Percentiles rank a stretch among this genome's conserved stretches.
Evolutionary conservation across 2,797 vertebrate species (phyloP).

Genomic region (Anguilla pacifica): DNA sequence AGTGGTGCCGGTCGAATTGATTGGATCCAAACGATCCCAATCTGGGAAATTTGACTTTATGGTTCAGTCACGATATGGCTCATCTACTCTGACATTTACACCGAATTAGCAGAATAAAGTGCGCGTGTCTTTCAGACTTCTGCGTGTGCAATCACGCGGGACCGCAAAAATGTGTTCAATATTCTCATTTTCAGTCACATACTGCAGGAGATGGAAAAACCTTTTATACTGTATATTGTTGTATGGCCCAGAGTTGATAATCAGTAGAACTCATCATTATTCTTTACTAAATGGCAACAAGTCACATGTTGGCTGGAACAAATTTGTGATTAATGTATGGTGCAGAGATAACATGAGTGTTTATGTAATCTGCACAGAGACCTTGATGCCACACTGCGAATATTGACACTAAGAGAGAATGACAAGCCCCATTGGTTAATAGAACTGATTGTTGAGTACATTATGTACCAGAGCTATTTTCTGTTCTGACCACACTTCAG

Average conservation of each 20-base stretch:
- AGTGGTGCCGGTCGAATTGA: conserved; percentile 58
- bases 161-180: conserved; percentile 29
- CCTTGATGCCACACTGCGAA: not conserved
- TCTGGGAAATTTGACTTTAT: conserved; percentile 72
- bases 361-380: not conserved
- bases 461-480: not conserved
- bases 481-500: not conserved
- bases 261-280: not conserved
- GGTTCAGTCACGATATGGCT: conserved; percentile 42
- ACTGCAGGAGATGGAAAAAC: too few relatives aligned
- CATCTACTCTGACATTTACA: conserved; percentile 70
- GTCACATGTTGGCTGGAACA: not conserved
- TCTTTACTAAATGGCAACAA: not conserved
- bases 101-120: conserved; percentile 65
- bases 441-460: not conserved
- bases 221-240: not conserved
- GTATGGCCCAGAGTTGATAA: not conserved
- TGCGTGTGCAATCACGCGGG: not conserved
- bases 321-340: not conserved
- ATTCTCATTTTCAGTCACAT: conserved; percentile 31
- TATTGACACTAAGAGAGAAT: not conserved
- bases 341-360: not conserved
- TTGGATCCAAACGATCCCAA: conserved; percentile 63
- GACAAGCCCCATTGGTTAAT: not conserved
- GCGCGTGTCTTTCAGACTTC: conserved; percentile 47